These are phyloP conservation scores for Limnephilus rhombicus DNA, from an alignment of 2,888 invertebrate species.

Conservation along the genomic window DNA sequence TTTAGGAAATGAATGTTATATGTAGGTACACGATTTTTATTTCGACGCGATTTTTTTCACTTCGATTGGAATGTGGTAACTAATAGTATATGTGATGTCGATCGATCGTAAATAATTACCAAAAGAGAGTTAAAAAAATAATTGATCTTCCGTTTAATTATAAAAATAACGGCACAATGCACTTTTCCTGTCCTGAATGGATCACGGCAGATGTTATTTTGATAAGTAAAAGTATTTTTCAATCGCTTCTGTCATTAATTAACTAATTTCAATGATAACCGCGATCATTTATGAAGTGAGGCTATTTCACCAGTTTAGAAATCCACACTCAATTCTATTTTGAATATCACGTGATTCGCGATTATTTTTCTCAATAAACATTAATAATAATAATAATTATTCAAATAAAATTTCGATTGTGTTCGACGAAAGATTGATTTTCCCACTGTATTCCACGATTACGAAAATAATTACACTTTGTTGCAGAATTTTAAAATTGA, in stretches of 20 bases:
- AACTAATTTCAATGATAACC: not conserved
- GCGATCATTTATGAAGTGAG: not conserved
- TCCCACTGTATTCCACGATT: not conserved
- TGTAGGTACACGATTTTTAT: not conserved
- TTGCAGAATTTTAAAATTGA: not conserved
- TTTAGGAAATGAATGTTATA: not conserved
- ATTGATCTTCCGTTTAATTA: not conserved
- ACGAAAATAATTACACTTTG: not conserved
- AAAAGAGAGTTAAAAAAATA: not conserved
- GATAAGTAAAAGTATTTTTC: not conserved
- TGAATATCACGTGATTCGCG: not conserved
- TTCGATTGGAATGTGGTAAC: not conserved
- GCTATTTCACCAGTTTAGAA: not conserved
- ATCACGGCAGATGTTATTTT: not conserved
- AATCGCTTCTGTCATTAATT: not conserved
- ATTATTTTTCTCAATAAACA: not conserved
- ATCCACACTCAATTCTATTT: constrained; percentile 1
- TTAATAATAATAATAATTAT: not conserved
- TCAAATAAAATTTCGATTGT: not conserved
- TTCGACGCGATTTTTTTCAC: not conserved
- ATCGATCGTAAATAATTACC: not conserved
- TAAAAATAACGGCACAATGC: not conserved
- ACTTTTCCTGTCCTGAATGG: not conserved
- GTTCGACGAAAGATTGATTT: not conserved
- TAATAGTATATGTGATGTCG: not conserved